Evolutionary conservation across 2,113 vertebrate species (phyloP), one percentile per base, ranked within the genome.

Genomic region (Pogonocichla stellata): DNA sequence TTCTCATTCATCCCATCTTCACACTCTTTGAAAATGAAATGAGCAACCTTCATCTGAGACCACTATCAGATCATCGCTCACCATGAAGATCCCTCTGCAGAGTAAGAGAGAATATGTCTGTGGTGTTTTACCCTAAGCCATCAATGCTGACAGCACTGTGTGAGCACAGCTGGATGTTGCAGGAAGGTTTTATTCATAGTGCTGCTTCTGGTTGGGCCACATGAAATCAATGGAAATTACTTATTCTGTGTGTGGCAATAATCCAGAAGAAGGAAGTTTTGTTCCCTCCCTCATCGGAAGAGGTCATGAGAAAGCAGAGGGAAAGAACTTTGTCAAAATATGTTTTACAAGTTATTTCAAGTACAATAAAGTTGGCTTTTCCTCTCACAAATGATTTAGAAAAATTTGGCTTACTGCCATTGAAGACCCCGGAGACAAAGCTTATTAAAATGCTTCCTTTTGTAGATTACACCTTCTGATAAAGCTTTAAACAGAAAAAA

Each of bases 401-500:
- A 80, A 65, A 67, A 83, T 56, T 28, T 80, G 69, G 26, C 34
- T 86, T 54, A 42, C 7, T 64, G 29, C 40, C 34, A 53, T 2
- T 60, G n/a, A 80, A 83, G 53, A 80, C 45, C 19, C 54, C 51
- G 31, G n/a, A 94, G 48, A 91, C 12, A 86, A 80, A 83, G 54
- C 40, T 69, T 66, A 81, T 70, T 92, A 56, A 80, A 87, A 78
- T 34, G 36, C 45, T 87, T 84, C 40, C 34, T 80, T 80, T 83
- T 86, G 62, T 65, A 36, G 83, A 82, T 82, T 53, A 71, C 12
- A 94, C 53, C 25, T 71, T 74, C 62, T 88, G 67, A 86, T 38
- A 67, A 86, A 75, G 47, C 14, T 75, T 70, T n/a, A 83, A 82
- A 28, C 19, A 53, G 19, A 80, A 75, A 90, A 90, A 93, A 1